Conservation (phyloP, 2,113 vertebrate genomes). For the Cryptotis parvus region DNA sequence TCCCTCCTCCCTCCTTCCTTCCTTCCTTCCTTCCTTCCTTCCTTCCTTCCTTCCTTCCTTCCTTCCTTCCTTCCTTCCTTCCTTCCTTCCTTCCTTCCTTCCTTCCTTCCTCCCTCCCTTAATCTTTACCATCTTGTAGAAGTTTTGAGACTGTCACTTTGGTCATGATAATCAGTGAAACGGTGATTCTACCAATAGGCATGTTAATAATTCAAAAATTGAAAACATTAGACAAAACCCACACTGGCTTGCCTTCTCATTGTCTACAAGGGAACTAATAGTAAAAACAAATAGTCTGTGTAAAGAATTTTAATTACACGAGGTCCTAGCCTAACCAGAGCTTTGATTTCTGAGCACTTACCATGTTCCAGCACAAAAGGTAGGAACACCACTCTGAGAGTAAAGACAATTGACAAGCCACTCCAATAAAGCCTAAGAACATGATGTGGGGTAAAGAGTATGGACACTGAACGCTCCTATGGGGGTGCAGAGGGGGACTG, state of each 20-base stretch:
- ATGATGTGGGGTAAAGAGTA: not conserved
- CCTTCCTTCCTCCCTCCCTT: not conserved
- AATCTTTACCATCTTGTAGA: constrained; percentile 49
- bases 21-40: too few species aligned
- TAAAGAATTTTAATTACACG: constrained; percentile 23
- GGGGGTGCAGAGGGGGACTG: not conserved
- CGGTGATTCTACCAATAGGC: not conserved
- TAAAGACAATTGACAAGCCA: not conserved
- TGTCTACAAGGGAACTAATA: not conserved
- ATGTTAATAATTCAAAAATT: constrained; percentile 36
- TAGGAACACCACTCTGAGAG: not conserved
- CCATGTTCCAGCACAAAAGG: not conserved
- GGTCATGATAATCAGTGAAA: not conserved
- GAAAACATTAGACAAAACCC: constrained; percentile 17
- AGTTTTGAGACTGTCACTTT: not conserved
- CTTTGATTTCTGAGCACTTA: not conserved
- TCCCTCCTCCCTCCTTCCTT: too few species aligned
- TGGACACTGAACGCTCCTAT: not conserved
- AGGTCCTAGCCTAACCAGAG: not conserved
- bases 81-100: too few species aligned
- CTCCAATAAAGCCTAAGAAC: not conserved
- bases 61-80: too few species aligned
- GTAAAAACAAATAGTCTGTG: not conserved
- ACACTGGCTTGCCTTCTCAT: not conserved
- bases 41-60: too few species aligned